Conservation (phyloP, 1,140 invertebrate species). For the Hyles vespertilio region DNA sequence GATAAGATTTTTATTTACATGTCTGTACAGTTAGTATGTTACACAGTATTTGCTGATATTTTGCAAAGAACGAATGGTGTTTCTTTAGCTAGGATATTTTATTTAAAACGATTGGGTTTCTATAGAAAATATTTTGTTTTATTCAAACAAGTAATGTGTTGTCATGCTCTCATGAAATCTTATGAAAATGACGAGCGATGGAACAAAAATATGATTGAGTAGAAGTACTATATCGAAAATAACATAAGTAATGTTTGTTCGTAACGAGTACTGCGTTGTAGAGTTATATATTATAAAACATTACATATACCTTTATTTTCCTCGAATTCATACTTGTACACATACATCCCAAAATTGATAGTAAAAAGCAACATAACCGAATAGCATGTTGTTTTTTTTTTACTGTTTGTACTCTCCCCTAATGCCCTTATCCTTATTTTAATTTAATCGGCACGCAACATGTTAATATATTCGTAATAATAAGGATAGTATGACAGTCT, state of each 20-base stretch:
- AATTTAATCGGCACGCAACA: too few species aligned
- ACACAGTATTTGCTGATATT: slow-evolving; percentile 60
- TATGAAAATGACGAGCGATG: slow-evolving; percentile 56
- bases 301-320: slow-evolving; percentile 73
- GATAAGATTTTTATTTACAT: slow-evolving; percentile 46
- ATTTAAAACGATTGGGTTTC: slow-evolving; percentile 70
- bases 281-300: slow-evolving; percentile 69
- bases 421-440: too few species aligned
- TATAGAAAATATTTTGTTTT: slow-evolving; percentile 55
- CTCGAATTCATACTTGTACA: slow-evolving; percentile 73
- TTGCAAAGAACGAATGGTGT: slow-evolving; percentile 58
- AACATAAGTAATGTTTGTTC: slow-evolving; percentile 72
- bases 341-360: slow-evolving; percentile 74
- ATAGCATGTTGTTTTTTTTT: slow-evolving; percentile 59
- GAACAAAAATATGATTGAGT: slow-evolving; percentile 69
- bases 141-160: slow-evolving; percentile 43
- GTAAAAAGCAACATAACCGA: slow-evolving; percentile 75
- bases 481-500: too few species aligned
- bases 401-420: slow-evolving; percentile 27
- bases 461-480: too few species aligned
- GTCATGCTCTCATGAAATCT: slow-evolving; percentile 55
- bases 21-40: slow-evolving; percentile 70
- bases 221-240: slow-evolving; percentile 67
- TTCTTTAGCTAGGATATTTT: slow-evolving; percentile 65
- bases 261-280: slow-evolving; percentile 72